Evolutionary conservation across 2,797 vertebrate species (phyloP), one percentile per base, ranked within the genome.

Genomic region (Lacerta agilis): DNA sequence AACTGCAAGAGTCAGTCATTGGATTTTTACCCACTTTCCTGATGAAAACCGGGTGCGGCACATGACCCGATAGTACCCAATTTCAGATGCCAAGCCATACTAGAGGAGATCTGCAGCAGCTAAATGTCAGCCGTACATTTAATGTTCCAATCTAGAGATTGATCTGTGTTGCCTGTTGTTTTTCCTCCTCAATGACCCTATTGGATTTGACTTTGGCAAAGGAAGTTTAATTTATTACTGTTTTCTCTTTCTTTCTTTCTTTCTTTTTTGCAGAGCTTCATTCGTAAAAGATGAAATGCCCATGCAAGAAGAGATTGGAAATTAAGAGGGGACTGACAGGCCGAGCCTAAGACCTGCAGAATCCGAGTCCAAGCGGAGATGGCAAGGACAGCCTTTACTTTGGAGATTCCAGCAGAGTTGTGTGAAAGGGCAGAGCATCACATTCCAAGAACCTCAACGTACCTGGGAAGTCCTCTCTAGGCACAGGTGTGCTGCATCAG

Each of bases 1-100:
- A 79, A 87, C 82, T 91, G 87, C 27, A 87, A 87, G 82, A 93
- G 73, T 93, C 94, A 90, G 92, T 90, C 91, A 92, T 84, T 93
- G 93, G 88, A 88, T 91, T 93, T 95, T 92, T 90, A 92, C 90
- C 86, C 88, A 13, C 29, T 91, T 90, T 88, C 83, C 71, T 93
- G 90, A 90, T 87, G 83, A 92, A 93, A 43, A 79, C 80, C 80
- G 17, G 79, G 85, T 71, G 81, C 0, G 0, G 55, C 15, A 64
- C 41, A 49, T 3, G 25, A 41, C 64, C 49, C 36, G 8, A n/a
- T 0, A 43, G 82, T 15, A 67, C 93, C 81, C 85, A 88, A 92
- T 89, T 92, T 87, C 86, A 83, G 20, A 66, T 25, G 58, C 55
- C 69, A 81, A 45, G 80, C 43, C 61, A 38, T 67, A 36, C 27